Percentiles rank a stretch among this genome's conserved stretches.
phyloP scores from a whole-genome alignment of 2,113 vertebrate species.

The mouse (Mus musculus) region DNA sequence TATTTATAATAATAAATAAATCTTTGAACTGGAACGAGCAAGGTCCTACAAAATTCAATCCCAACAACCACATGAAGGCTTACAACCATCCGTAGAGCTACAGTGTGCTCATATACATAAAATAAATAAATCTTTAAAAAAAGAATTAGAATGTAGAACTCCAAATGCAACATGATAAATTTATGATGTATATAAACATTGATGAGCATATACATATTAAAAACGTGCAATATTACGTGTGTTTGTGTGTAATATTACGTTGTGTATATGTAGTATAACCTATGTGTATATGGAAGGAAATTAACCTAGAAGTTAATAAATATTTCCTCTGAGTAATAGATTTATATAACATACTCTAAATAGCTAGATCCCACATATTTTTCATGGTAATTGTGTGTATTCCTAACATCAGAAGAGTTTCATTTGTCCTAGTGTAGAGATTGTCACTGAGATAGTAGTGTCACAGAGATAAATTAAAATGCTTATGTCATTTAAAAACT shows the following conservation, averaged over 20 bases:
- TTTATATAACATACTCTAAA: constrained; percentile 8
- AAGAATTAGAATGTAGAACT: neutral
- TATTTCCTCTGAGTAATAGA: neutral
- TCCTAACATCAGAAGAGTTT: constrained; percentile 2
- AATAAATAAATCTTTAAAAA: no score
- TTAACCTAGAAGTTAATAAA: constrained; percentile 2
- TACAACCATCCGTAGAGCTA: no score
- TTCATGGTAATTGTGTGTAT: neutral
- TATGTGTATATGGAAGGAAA: neutral
- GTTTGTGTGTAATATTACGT: no score
- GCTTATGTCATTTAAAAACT: neutral
- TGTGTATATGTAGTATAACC: neutral
- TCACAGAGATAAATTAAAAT: constrained; percentile 40
- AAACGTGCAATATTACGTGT: neutral
- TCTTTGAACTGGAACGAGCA: no score
- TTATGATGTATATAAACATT: neutral
- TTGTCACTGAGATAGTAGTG: neutral
- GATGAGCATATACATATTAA: neutral
- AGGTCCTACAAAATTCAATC: no score
- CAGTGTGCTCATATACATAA: no score
- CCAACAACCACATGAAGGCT: no score
- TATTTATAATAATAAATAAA: no score
- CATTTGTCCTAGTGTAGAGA: neutral
- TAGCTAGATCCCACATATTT: neutral
- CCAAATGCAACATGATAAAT: neutral